Base-by-base conservation (phyloP, 1,140 invertebrate species). In the Elymnias hypermnestra region DNA sequence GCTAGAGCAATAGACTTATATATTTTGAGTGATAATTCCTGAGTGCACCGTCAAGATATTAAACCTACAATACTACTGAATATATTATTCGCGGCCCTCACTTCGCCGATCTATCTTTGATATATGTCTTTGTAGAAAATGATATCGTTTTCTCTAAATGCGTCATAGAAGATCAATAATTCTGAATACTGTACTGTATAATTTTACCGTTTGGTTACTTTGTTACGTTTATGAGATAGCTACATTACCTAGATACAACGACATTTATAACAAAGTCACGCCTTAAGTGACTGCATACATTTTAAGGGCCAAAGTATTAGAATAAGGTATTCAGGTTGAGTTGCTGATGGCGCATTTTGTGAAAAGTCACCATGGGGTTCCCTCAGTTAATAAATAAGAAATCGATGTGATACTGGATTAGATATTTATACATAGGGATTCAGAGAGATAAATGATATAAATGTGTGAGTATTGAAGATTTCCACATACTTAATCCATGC, bases 1-100 rank as follows among this genome's bases (percentile, higher is more conserved):
- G n/a, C n/a, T n/a, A n/a, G n/a, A n/a, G n/a, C n/a, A n/a, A n/a
- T n/a, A n/a, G n/a, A n/a, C n/a, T n/a, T n/a, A n/a, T n/a, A n/a
- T n/a, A n/a, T n/a, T n/a, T n/a, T n/a, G n/a, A n/a, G n/a, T n/a
- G n/a, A n/a, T n/a, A n/a, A n/a, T n/a, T n/a, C n/a, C n/a, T n/a
- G n/a, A n/a, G n/a, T n/a, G n/a, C n/a, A 41, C 31, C 23, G 14
- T 12, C 42, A 21, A 40, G 17, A 10, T 21, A n/a, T 36, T 49
- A 26, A 19, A 17, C 42, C 41, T 33, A 7, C 13, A 33, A 15
- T 28, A 5, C 13, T 22, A 22, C 21, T 22, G 5, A 12, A 7
- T 3, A 29, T 29, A 3, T 2, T 29, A 2, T 1, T 4, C 29
- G n/a, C n/a, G n/a, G n/a, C n/a, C n/a, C n/a, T n/a, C n/a, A n/a